phyloP scores from a whole-genome alignment of 2,113 vertebrate genomes.

The Chaenogobius annularis region DNA sequence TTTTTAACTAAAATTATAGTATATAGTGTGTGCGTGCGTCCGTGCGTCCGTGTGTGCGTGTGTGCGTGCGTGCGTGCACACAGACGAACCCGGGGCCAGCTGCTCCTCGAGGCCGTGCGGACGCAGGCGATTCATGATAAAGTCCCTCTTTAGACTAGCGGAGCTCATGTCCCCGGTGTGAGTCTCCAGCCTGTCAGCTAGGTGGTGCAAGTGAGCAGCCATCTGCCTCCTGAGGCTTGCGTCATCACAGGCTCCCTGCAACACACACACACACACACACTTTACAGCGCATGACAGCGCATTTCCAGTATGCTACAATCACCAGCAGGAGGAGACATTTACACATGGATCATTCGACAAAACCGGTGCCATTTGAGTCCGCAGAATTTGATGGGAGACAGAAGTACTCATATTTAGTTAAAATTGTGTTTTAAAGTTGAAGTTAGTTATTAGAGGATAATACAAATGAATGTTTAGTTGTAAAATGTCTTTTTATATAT shows the following conservation, averaged over 20 bases:
- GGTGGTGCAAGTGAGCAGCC: conserved; percentile 74
- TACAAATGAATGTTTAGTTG: too few species aligned
- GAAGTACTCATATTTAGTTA: too few species aligned
- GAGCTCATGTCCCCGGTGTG: conserved; percentile 65
- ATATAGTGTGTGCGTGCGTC: too few species aligned
- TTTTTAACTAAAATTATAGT: too few species aligned
- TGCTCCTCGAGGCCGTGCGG: conserved; percentile 71
- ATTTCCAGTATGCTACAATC: neutral
- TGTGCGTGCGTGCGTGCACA: neutral
- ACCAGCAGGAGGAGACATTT: neutral
- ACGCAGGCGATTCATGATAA: conserved; percentile 82
- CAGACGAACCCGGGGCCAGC: conserved; percentile 4
- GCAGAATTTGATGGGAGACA: too few species aligned
- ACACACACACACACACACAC: neutral
- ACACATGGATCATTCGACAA: neutral
- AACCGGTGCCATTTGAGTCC: too few species aligned
- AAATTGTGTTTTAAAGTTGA: too few species aligned
- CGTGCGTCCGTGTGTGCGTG: too few species aligned
- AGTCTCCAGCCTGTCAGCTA: conserved; percentile 80
- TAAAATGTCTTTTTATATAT: too few species aligned
- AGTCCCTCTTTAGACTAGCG: conserved; percentile 88
- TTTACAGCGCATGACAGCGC: neutral
- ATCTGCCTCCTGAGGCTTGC: conserved; percentile 52
- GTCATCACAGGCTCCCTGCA: conserved; percentile 26
- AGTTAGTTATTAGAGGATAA: too few species aligned